Evolutionary conservation across 2,888 invertebrate genomes (phyloP), one percentile per base, ranked within the genome.

Genomic region (Magallana nippona): DNA sequence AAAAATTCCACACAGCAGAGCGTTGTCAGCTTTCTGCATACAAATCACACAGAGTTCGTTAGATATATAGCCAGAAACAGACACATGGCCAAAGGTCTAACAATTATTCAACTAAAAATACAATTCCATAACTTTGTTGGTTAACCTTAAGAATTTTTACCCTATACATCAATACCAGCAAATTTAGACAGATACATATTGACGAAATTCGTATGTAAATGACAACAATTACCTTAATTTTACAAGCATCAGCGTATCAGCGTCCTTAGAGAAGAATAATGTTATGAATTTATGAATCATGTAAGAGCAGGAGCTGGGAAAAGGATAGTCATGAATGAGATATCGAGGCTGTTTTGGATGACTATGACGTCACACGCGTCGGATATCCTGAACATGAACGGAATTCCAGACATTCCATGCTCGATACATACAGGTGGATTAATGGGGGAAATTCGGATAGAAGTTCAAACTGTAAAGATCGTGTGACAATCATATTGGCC

Each of bases 381-480:
- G 71, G 71, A 71, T 27, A 71, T 71, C 71, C 71, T 27, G 27
- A 71, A 32, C 71, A 27, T 71, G 71, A 71, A 71, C 71, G 71
- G 32, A 71, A 71, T 71, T 13, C 71, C 71, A 27, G 71, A 27
- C 71, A 71, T 71, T 27, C 71, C 71, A 13, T 22, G 27, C 27
- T 71, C 13, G 71, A 71, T 71, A 71, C 71, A 71, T 71, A 71
- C 71, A 71, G 71, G 71, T 71, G 71, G 71, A 71, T 32, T 71
- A 71, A 71, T 22, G 22, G 71, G 44, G 32, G 71, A 71, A 71
- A 71, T 71, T 71, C 71, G 71, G 71, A 71, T 71, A 71, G 71
- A 71, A 71, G 71, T 71, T 71, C 71, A 71, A 71, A 71, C 71
- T 27, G 27, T 71, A 71, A 71, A 71, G 71, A 71, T 71, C 71